Percentiles rank a stretch among this genome's conserved stretches.
These are phyloP conservation scores for Epinotia demarniana DNA, from an alignment of 2,888 invertebrate species.

Conservation along the genomic window DNA sequence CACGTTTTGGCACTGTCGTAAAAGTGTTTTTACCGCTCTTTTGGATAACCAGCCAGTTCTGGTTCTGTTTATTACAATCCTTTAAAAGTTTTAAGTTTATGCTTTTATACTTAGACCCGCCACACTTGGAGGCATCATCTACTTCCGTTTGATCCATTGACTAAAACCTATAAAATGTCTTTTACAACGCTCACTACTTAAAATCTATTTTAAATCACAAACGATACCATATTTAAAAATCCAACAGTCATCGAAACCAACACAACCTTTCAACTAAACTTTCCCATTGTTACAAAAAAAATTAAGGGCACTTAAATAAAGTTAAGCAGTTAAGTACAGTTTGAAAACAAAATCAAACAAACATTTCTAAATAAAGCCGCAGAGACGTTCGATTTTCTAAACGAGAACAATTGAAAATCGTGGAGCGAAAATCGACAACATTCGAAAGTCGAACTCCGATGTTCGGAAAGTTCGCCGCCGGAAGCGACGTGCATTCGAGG, in stretches of 20 bases:
- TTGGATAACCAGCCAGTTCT: not conserved
- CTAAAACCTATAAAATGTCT: not conserved
- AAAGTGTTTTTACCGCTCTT: not conserved
- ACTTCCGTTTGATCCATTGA: not conserved
- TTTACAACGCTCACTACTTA: not conserved
- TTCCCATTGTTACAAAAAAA: not conserved
- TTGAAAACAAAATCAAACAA: not conserved
- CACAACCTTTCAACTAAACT: not conserved
- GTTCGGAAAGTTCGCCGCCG: slow-evolving; percentile 11
- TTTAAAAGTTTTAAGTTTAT: slow-evolving; percentile 13
- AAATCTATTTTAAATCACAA: too few relatives aligned
- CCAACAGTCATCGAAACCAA: not conserved
- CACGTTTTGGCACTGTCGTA: not conserved
- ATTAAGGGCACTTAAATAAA: not conserved
- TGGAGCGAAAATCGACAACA: not conserved
- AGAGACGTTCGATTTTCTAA: not conserved
- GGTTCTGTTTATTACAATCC: not conserved
- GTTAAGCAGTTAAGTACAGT: not conserved
- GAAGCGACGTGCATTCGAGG: slow-evolving; percentile 11
- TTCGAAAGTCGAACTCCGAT: not conserved
- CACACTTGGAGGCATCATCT: not conserved
- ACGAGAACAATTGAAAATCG: not conserved
- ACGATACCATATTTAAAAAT: not conserved
- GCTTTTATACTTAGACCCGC: not conserved
- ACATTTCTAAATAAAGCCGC: not conserved